Conservation (phyloP, 2,113 vertebrate species). For the Esox niger region DNA sequence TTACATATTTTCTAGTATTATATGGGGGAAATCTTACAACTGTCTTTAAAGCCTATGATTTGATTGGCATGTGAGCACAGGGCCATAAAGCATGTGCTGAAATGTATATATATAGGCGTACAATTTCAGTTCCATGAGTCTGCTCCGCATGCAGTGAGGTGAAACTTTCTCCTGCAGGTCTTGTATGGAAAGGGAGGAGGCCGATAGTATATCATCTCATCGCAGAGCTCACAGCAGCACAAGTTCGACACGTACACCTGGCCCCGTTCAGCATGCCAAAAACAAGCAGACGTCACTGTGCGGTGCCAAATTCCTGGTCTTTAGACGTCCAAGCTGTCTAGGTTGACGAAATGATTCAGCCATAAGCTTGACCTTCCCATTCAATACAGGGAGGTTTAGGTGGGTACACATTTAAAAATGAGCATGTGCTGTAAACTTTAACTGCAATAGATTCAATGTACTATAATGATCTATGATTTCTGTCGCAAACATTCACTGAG, state of each 20-base stretch:
- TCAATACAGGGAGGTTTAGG: not conserved
- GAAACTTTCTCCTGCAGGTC: slow-evolving; percentile 64
- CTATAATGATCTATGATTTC: not conserved
- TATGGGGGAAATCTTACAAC: too few relatives aligned
- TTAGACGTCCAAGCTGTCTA: not conserved
- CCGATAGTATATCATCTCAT: slow-evolving; percentile 68
- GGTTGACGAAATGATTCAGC: not conserved
- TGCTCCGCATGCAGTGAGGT: slow-evolving; percentile 63
- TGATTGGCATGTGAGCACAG: slow-evolving; percentile 31
- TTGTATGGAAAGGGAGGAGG: slow-evolving; percentile 58
- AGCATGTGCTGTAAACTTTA: not conserved
- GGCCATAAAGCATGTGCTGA: slow-evolving; percentile 19
- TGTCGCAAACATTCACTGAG: not conserved
- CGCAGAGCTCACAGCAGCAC: slow-evolving; percentile 42
- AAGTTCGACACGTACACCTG: slow-evolving; percentile 39
- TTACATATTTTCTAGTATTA: too few relatives aligned
- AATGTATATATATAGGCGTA: slow-evolving; percentile 58
- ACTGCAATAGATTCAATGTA: not conserved
- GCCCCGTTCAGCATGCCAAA: not conserved
- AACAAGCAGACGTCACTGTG: not conserved
- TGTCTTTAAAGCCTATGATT: not conserved
- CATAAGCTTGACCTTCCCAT: not conserved
- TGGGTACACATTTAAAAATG: too few relatives aligned
- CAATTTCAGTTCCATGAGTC: slow-evolving; percentile 72
- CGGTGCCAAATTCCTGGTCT: not conserved